Evolutionary conservation across 2,888 invertebrate species (phyloP).

Genomic region (Proisotoma minuta): DNA sequence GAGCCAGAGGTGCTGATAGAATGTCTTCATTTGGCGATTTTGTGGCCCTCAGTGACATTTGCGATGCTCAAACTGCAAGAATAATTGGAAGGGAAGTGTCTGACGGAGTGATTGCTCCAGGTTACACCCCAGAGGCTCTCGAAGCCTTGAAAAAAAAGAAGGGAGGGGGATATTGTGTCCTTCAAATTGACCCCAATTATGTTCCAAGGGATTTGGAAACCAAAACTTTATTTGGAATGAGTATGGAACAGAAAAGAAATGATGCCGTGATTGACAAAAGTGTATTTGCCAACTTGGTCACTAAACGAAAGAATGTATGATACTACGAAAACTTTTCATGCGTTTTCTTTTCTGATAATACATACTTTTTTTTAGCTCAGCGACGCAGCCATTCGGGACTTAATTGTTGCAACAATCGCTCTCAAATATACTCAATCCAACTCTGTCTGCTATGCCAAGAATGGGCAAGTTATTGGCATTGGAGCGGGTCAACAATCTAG

Average conservation of each 20-base stretch:
- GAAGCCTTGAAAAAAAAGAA: constrained; percentile 89
- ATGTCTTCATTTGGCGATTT: constrained; percentile 99
- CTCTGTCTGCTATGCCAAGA: constrained; percentile 92
- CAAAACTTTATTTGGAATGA: constrained; percentile 75
- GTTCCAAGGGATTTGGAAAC: constrained; percentile 76
- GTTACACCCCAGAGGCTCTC: constrained; percentile 76
- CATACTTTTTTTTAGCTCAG: constrained; percentile 57
- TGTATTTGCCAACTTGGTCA: constrained; percentile 75
- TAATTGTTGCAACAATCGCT: constrained; percentile 92
- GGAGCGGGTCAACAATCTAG: constrained; percentile 99
- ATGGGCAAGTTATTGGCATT: constrained; percentile 90
- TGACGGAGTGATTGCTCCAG: constrained; percentile 96
- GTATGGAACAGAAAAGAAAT: constrained; percentile 82
- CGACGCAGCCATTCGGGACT: constrained; percentile 73
- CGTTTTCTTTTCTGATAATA: not conserved
- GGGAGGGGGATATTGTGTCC: constrained; percentile 81
- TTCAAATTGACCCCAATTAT: constrained; percentile 84
- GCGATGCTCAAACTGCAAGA: constrained; percentile 83
- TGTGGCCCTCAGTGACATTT: constrained; percentile 84
- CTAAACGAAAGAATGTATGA: constrained; percentile 60
- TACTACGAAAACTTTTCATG: not conserved
- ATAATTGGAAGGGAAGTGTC: constrained; percentile 87
- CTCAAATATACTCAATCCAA: constrained; percentile 98
- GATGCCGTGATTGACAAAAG: constrained; percentile 73
- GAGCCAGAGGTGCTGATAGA: constrained; percentile 93